phyloP scores from a whole-genome alignment of 1,140 invertebrate species.

The Conus ventricosus region DNA sequence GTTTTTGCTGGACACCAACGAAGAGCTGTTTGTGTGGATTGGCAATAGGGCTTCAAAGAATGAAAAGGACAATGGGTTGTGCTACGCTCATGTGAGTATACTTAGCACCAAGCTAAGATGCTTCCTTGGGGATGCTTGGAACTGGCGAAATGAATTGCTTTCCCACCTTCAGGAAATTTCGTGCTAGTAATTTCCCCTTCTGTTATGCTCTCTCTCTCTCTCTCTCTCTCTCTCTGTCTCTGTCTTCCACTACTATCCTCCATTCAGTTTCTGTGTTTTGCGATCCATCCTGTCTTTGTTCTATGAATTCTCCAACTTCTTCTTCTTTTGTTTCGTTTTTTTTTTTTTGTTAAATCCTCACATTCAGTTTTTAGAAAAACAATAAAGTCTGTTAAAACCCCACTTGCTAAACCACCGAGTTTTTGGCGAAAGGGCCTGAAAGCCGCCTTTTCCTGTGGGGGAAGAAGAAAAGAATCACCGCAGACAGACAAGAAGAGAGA shows the following conservation, averaged over 20 bases:
- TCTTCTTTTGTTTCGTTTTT: not conserved
- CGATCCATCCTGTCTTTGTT: not conserved
- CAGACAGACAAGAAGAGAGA: no score
- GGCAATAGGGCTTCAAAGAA: constrained; percentile 81
- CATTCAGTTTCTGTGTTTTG: not conserved
- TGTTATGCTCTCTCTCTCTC: not conserved
- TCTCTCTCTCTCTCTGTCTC: no score
- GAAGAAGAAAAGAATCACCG: no score
- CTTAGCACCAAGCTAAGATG: not conserved
- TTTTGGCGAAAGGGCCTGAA: no score
- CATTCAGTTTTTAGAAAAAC: no score
- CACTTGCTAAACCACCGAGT: no score
- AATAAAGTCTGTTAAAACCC: no score
- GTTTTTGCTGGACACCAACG: constrained; percentile 86
- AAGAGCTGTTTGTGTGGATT: constrained; percentile 86
- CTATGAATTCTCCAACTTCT: not conserved
- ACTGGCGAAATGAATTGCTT: not conserved
- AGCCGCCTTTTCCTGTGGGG: no score
- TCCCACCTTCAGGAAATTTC: not conserved
- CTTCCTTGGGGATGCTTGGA: no score
- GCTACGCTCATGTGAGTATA: constrained; percentile 71
- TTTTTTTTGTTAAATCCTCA: no score
- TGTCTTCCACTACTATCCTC: not conserved
- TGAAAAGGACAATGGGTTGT: constrained; percentile 69
- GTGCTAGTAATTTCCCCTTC: not conserved